A percentile compares a stretch with the other conserved stretches of the same genome.
These are phyloP conservation scores for Rhynchomys soricoides DNA, from an alignment of 2,113 vertebrate genomes.

Conservation along the genomic window DNA sequence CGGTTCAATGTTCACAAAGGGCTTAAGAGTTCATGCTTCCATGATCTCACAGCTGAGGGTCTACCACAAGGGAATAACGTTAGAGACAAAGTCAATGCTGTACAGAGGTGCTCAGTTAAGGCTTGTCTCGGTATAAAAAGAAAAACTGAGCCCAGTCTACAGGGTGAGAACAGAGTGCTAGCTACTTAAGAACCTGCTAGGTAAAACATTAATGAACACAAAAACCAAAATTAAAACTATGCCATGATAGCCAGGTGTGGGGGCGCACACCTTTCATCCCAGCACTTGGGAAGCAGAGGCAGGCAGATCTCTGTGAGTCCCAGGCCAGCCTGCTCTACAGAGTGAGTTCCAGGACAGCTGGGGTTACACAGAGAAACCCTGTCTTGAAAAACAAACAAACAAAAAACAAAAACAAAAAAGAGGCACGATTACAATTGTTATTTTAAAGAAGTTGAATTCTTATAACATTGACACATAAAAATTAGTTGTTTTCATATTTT, in stretches of 20 bases:
- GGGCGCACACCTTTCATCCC: too few relatives aligned
- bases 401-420: too few relatives aligned
- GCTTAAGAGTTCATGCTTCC: not conserved
- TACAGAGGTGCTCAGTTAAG: not conserved
- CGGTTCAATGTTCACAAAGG: not conserved
- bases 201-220: not conserved
- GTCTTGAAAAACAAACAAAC: too few relatives aligned
- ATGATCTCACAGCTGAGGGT: not conserved
- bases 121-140: not conserved
- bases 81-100: not conserved
- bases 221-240: not conserved
- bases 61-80: not conserved
- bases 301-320: too few relatives aligned
- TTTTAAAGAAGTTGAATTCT: not conserved
- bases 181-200: not conserved
- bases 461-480: not conserved
- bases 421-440: not conserved
- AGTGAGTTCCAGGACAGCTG: too few relatives aligned
- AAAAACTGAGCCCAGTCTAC: not conserved
- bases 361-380: too few relatives aligned
- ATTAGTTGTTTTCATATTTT: not conserved
- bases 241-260: not conserved
- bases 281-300: too few relatives aligned
- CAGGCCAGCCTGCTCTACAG: too few relatives aligned
- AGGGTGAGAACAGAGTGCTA: not conserved